phyloP scores from a whole-genome alignment of 1,140 invertebrate species.

The Steinernema khuongi region DNA sequence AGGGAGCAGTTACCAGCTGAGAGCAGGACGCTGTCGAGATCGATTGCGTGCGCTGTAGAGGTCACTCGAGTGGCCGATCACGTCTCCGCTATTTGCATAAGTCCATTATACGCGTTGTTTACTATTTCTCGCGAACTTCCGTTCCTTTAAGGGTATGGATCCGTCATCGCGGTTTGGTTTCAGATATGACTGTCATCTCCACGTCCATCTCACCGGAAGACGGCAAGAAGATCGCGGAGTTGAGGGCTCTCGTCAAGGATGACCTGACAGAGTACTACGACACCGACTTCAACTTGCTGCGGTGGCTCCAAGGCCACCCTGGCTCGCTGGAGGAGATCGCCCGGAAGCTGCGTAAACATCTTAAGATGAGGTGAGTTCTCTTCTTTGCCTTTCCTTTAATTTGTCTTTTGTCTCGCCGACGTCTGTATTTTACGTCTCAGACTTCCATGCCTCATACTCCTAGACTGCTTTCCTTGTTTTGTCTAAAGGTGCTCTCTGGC shows the following conservation, averaged over 20 bases:
- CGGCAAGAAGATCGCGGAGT: conserved; percentile 24
- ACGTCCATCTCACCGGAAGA: conserved; percentile 25
- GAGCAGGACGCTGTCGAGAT: not conserved
- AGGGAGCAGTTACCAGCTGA: not conserved
- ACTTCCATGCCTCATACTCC: conserved; percentile 6
- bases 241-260: conserved; percentile 42
- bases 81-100: not conserved
- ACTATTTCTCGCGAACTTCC: no score
- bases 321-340: conserved; percentile 33
- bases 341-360: conserved; percentile 38
- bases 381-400: not conserved
- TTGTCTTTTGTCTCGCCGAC: not conserved
- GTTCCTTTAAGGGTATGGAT: not conserved
- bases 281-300: conserved; percentile 47
- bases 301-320: conserved; percentile 46
- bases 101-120: not conserved
- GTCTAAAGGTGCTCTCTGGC: no score
- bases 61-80: not conserved
- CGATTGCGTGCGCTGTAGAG: not conserved
- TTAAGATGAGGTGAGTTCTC: conserved; percentile 37
- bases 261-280: conserved; percentile 46
- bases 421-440: not conserved
- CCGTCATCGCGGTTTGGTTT: not conserved
- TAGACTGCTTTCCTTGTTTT: no score
- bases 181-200: conserved; percentile 25